Percentiles rank a stretch among this genome's conserved stretches.
phyloP scores from a whole-genome alignment of 2,888 invertebrate genomes.

The Epicampocera succincta region DNA sequence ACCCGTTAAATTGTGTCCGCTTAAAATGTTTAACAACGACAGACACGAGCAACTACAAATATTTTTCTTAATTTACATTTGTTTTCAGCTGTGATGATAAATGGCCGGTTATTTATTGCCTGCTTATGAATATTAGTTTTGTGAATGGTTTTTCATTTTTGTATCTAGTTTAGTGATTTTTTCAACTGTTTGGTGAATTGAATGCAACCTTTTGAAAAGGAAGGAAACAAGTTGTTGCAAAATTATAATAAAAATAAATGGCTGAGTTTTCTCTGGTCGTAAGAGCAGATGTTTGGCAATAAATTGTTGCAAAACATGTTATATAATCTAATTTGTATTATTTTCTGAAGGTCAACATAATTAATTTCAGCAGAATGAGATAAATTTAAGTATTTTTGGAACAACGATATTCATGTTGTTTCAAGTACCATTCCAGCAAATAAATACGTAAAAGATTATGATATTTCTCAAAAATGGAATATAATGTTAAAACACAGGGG shows the following conservation, averaged over 20 bases:
- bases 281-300: background rate
- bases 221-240: conserved; percentile 1
- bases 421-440: too few species aligned
- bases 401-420: too few species aligned
- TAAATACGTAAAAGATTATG: too few species aligned
- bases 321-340: too few species aligned
- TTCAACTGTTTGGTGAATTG: background rate
- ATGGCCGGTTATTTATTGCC: conserved; percentile 2
- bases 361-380: too few species aligned
- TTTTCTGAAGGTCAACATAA: too few species aligned
- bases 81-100: conserved; percentile 17
- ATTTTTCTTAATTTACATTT: conserved; percentile 24
- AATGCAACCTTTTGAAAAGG: background rate
- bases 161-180: background rate
- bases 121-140: background rate
- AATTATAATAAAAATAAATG: background rate
- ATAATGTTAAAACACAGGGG: too few species aligned
- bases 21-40: conserved; percentile 20
- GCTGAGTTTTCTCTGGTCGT: background rate
- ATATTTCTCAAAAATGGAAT: too few species aligned
- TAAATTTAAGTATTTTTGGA: too few species aligned
- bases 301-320: background rate
- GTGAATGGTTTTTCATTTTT: background rate
- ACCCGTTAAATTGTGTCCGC: conserved; percentile 45
- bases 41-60: background rate